Conservation (phyloP, 2,888 invertebrate species). For the Pasiphila rectangulata region DNA sequence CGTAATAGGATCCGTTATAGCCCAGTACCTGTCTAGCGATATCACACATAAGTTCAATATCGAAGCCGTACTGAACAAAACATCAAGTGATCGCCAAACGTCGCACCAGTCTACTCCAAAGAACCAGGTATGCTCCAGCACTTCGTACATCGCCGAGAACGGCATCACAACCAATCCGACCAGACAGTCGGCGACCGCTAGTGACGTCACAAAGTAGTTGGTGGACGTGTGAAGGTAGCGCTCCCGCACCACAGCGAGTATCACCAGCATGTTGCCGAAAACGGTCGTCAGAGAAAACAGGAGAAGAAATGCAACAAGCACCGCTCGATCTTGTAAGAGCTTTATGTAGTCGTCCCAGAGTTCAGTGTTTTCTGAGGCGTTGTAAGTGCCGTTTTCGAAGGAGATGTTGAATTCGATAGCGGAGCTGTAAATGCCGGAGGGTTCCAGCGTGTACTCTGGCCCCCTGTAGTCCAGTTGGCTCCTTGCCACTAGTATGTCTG, state of each 20-base stretch:
- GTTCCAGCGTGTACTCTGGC: conserved; percentile 57
- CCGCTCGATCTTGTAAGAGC: conserved; percentile 84
- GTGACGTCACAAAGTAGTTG: conserved; percentile 97
- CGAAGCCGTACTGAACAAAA: conserved; percentile 97
- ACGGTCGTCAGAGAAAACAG: conserved; percentile 95
- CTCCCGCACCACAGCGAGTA: conserved; percentile 95
- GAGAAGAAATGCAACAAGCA: conserved; percentile 89
- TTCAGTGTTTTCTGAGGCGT: conserved; percentile 53
- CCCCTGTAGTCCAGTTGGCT: conserved; percentile 68
- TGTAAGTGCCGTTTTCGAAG: conserved; percentile 56
- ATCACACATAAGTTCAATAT: conserved; percentile 98
- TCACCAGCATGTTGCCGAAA: conserved; percentile 96
- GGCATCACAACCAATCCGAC: conserved; percentile 99
- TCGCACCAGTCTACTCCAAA: conserved; percentile 98
- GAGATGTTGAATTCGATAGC: conserved; percentile 60
- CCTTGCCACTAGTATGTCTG: conserved; percentile 66
- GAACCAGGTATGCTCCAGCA: conserved; percentile 94
- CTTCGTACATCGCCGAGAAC: conserved; percentile 94
- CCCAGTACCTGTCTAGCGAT: conserved; percentile 98
- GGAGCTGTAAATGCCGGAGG: conserved; percentile 49
- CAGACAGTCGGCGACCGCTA: conserved; percentile 97
- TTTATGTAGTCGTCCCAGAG: conserved; percentile 73
- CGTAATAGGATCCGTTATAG: conserved; percentile 98
- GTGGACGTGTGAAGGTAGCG: conserved; percentile 97
- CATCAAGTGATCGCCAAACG: conserved; percentile 97